Evolutionary conservation across 64 coral and sea anemone genomes (phyloP).

Genomic region (Montipora efflorescens): DNA sequence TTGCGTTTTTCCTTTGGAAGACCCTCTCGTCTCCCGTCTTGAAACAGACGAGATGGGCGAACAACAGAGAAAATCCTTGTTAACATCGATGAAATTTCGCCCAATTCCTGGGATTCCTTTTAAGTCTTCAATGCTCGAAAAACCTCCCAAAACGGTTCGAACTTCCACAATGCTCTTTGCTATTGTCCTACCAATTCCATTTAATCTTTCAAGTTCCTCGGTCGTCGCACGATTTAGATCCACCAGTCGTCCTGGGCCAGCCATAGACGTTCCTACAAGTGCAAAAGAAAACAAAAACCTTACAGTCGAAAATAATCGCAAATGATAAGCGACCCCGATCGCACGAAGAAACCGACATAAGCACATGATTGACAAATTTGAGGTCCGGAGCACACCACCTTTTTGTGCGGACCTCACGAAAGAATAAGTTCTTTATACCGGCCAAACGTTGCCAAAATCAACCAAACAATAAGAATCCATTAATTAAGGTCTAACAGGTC

Average conservation of each 20-base stretch:
- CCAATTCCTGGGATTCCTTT: slow-evolving; percentile 87
- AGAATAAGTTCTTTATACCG: neutral
- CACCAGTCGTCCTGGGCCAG: slow-evolving; percentile 76
- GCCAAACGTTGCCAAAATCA: neutral
- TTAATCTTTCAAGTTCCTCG: slow-evolving; percentile 80
- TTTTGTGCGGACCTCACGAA: slow-evolving; percentile 13
- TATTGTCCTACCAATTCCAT: slow-evolving; percentile 88
- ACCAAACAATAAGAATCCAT: neutral
- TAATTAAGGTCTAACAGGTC: neutral
- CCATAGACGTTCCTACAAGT: slow-evolving; percentile 55
- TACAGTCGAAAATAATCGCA: neutral
- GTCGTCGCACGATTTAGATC: slow-evolving; percentile 90
- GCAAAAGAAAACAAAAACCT: slow-evolving; percentile 1
- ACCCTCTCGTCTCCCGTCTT: slow-evolving; percentile 82
- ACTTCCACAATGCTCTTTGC: slow-evolving; percentile 86
- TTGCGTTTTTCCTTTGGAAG: slow-evolving; percentile 65
- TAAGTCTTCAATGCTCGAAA: slow-evolving; percentile 86
- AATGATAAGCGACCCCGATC: neutral
- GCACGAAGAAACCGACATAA: neutral
- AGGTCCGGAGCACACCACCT: neutral
- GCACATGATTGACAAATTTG: neutral
- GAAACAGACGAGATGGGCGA: slow-evolving; percentile 46
- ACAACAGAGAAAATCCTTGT: slow-evolving; percentile 83
- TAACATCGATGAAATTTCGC: slow-evolving; percentile 75
- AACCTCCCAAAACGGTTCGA: slow-evolving; percentile 85